Evolutionary conservation across 2,797 vertebrate genomes (phyloP).

Genomic region (Phataginus tetradactyla): DNA sequence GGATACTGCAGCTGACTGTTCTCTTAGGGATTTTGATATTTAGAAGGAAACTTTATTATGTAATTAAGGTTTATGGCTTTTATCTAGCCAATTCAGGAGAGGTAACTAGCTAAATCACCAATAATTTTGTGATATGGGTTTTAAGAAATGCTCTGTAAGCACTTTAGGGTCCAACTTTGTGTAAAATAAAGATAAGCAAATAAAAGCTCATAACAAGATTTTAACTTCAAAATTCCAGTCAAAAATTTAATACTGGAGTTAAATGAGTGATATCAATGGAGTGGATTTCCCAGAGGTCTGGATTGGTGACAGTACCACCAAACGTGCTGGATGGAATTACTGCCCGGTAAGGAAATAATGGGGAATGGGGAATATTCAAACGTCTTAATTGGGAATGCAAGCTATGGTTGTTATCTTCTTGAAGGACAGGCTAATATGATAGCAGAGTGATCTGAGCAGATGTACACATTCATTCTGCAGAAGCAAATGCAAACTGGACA

Average conservation of each 20-base stretch:
- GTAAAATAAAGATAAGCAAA: constrained; percentile 57
- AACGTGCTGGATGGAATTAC: background rate
- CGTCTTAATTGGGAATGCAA: background rate
- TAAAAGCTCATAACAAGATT: constrained; percentile 12
- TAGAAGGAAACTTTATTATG: constrained; percentile 59
- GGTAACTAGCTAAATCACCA: constrained; percentile 65
- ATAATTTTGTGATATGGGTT: constrained; percentile 44
- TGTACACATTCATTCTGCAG: background rate
- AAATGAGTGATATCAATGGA: background rate
- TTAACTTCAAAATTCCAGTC: constrained; percentile 27
- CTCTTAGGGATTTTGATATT: constrained; percentile 59
- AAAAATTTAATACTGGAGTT: background rate
- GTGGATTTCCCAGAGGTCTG: background rate
- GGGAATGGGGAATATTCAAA: background rate
- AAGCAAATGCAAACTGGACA: constrained; percentile 30
- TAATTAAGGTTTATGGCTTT: constrained; percentile 68
- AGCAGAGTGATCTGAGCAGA: background rate
- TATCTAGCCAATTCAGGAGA: constrained; percentile 64
- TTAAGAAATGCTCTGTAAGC: constrained; percentile 47
- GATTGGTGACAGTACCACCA: background rate
- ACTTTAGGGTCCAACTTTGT: constrained; percentile 41
- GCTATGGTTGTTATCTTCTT: background rate
- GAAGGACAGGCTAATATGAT: background rate
- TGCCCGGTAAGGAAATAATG: constrained; percentile 17
- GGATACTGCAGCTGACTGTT: constrained; percentile 21